Base-by-base conservation (phyloP, 2,797 vertebrate species). In the Myotis pilosus region DNA sequence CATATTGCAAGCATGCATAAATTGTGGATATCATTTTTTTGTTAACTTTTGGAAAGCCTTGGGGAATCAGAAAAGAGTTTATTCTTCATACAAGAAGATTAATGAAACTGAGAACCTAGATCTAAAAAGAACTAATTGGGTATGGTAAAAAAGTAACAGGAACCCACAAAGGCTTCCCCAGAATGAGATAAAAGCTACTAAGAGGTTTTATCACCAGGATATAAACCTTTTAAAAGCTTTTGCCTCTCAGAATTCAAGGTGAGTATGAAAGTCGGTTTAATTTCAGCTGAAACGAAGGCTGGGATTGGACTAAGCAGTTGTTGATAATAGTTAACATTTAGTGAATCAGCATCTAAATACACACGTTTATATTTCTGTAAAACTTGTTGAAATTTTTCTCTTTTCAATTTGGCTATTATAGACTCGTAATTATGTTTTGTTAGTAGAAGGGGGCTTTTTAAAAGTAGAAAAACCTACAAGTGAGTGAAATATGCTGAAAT, bases 21-120 rank as follows among this genome's bases (percentile, higher is more conserved):
- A 51, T 92, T n/a, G 38, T 69, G 13, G 41, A 13, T 92, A 19
- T 23, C 25, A 62, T 68, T 80, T 87, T 76, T 62, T 62, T n/a
- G 47, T 62, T 78, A 86, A 85, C 76, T 84, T 80, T 66, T 53
- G 13, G 53, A 13, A 95, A 71, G 68, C 36, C 55, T 57, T 55
- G 3, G 60, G 47, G 33, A 80, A 53, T 75, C 49, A 95, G 71
- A 84, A 89, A 91, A 53, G n/a, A 15, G 7, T 89, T 84, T 91
- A 55, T 91, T 23, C 30, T 87, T 94, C 28, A 72, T 84, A 51
- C 80, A 91, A 53, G 86, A 33, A 95, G 64, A 68, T 87, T 57
- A 78, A 87, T 44, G 20, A 90, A 69, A 80, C 28, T 83, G 66
- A 90, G 41, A 49, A 85, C 82, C 69, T 84, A 36, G 30, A 68